A percentile compares a stretch with the other conserved stretches of the same genome.
phyloP scores from a whole-genome alignment of 2,888 invertebrate species.

The Rhorus exstirpatorius region DNA sequence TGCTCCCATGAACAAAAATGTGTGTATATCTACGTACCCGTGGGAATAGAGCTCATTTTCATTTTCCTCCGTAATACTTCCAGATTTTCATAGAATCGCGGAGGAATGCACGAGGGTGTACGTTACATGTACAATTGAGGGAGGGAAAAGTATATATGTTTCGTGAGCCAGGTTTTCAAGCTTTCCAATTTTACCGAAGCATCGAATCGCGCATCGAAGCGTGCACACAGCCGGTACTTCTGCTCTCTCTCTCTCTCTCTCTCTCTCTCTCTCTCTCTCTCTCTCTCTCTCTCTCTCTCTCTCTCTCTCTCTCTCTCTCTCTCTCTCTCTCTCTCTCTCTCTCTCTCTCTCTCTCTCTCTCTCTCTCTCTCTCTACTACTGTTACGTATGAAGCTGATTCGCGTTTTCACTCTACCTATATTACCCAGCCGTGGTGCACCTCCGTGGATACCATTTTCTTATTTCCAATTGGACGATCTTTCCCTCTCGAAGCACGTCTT shows the following conservation, averaged over 20 bases:
- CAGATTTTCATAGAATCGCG: conserved; percentile 66
- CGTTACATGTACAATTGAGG: conserved; percentile 58
- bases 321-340: conserved; percentile 48
- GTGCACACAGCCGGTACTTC: conserved; percentile 61
- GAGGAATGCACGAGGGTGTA: conserved; percentile 29
- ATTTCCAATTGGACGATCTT: conserved; percentile 64
- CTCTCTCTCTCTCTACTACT: conserved; percentile 36
- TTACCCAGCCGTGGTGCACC: conserved; percentile 56
- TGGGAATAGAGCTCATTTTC: conserved; percentile 61
- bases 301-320: conserved; percentile 46
- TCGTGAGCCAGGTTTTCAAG: conserved; percentile 69
- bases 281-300: conserved; percentile 48
- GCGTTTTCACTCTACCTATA: conserved; percentile 58
- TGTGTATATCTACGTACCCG: conserved; percentile 61
- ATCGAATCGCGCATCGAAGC: conserved; percentile 72
- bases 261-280: conserved; percentile 47
- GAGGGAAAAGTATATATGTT: conserved; percentile 20
- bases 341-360: conserved; percentile 46
- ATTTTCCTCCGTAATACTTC: conserved; percentile 64
- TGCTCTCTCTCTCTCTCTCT: conserved; percentile 30
- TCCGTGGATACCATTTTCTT: conserved; percentile 59
- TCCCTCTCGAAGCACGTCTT: conserved; percentile 25
- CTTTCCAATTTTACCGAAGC: conserved; percentile 76
- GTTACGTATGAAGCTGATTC: conserved; percentile 21
- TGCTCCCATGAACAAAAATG: conserved; percentile 46